Evolutionary conservation across 2,113 vertebrate genomes (phyloP), one percentile per base, ranked within the genome.

Genomic region (Cepphus grylle): DNA sequence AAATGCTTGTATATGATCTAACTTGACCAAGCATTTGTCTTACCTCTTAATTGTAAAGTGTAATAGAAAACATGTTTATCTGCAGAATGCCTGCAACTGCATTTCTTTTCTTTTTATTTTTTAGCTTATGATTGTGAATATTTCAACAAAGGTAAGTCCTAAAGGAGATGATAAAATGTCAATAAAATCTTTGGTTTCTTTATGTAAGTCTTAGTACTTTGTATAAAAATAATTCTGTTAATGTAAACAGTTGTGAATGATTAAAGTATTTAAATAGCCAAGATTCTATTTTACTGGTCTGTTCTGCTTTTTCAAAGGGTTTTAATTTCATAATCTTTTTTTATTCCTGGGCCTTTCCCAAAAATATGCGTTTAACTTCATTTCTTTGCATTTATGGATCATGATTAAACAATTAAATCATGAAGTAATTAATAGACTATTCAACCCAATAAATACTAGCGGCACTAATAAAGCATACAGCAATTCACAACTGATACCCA

Each of bases 71-170:
- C 18, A 7, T 83, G 15, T 52, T 65, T 78, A 38, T 73, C 49
- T 96, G 8, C 29, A 47, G 29, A 92, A 73, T 69, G 6, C 11
- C 22, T 76, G 0, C 55, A 95, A 82, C 14, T 66, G 5, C 50
- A 9, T 94, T 74, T 96, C 25, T 97, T 83, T 63, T 79, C 18
- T 88, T 86, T 97, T 90, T 86, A 47, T 82, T 93, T 97, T 98
- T 94, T 98, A 99, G 99, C 99, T 1, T 99, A 99, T 43, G 99
- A 99, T 76, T 99, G 99, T 98, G 99, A 99, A 97, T 99, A 98
- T 98, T 99, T 99, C 98, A 99, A 99, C 96, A 99, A 99, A 99
- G 99, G 99, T 99, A 98, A 97, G 98, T 49, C 72, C 36, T 52
- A 5, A 59, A 82, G 13, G 11, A 80, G 14, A 8, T 80, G 8